Base-by-base conservation (phyloP, 2,888 invertebrate genomes). In the Coelopa pilipes region DNA sequence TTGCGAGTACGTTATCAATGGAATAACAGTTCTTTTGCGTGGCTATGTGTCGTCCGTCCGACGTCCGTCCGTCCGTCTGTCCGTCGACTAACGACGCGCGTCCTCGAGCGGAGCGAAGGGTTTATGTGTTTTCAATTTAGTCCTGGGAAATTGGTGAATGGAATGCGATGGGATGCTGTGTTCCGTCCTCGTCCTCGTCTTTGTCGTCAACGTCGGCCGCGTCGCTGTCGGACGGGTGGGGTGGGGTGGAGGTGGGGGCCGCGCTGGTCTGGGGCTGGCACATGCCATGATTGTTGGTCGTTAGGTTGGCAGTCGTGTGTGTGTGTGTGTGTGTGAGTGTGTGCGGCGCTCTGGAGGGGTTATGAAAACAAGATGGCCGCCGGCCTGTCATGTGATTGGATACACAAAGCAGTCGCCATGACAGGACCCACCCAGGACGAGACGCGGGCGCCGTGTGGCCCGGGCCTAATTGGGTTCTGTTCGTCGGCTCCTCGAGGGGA, bases 281-380 rank as follows among this genome's bases (percentile, higher is more conserved):
- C 73, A 73, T 76, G 74, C 67, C 68, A 73, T 66, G 21, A n/a
- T 59, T 65, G 19, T 66, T 24, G 68, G 72, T 71, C 73, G 70
- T 66, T 74, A 53, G 17, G 47, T 50, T 73, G 69, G 73, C 70
- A 62, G 50, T 10, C 50, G 24, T 53, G 50, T 45, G 53, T 11
- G 34, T 59, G 49, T 70, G 21, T 53, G 34, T 66, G 75, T 74
- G 73, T 72, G 74, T 73, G 74, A 72, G 12, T 73, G 49, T 60
- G 74, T 72, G 72, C 72, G 74, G 70, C 72, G 66, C 74, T 74
- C 68, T 76, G 74, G 76, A 72, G 76, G 78, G 78, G 76, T 76
- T 75, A 74, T 76, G 72, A 80, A 76, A 75, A 80, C 79, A 82
- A 82, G 80, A 82, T 82, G 82, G 82, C 82, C 81, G 81, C 79